Evolutionary conservation across 1,140 invertebrate species (phyloP).

Genomic region (Coptotermes formosanus): DNA sequence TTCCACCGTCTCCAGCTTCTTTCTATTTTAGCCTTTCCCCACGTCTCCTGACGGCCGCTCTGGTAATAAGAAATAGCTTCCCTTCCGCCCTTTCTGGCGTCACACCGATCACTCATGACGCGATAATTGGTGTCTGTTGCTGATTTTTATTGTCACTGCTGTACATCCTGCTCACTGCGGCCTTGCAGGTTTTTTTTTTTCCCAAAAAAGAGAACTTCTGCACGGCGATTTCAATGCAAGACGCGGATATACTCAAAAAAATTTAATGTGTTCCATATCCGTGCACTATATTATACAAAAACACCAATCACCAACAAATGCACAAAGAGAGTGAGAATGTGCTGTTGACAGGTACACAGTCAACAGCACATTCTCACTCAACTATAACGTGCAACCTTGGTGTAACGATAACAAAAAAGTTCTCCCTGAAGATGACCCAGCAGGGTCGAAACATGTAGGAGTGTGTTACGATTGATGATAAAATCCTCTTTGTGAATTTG

Average conservation of each 20-base stretch:
- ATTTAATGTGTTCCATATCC: neutral
- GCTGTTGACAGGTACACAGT: too few relatives aligned
- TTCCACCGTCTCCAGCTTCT: neutral
- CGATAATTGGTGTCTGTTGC: neutral
- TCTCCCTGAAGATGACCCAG: too few relatives aligned
- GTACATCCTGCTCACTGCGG: neutral
- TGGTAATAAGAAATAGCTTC: neutral
- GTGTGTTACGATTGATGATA: too few relatives aligned
- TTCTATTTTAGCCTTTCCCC: neutral
- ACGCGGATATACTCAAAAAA: neutral
- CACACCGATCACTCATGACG: neutral
- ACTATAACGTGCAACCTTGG: too few relatives aligned
- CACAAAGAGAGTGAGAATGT: too few relatives aligned
- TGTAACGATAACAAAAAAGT: too few relatives aligned
- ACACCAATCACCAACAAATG: too few relatives aligned
- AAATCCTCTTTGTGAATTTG: too few relatives aligned
- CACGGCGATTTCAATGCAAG: neutral
- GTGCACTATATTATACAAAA: too few relatives aligned
- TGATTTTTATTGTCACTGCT: neutral
- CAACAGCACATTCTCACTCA: too few relatives aligned
- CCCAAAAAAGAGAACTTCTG: neutral
- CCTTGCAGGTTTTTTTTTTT: neutral
- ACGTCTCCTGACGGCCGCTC: neutral
- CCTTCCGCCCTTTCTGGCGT: neutral
- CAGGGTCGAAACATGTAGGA: too few relatives aligned